These are phyloP conservation scores for Eleginops maclovinus DNA, from an alignment of 2,113 vertebrate genomes.

Conservation along the genomic window DNA sequence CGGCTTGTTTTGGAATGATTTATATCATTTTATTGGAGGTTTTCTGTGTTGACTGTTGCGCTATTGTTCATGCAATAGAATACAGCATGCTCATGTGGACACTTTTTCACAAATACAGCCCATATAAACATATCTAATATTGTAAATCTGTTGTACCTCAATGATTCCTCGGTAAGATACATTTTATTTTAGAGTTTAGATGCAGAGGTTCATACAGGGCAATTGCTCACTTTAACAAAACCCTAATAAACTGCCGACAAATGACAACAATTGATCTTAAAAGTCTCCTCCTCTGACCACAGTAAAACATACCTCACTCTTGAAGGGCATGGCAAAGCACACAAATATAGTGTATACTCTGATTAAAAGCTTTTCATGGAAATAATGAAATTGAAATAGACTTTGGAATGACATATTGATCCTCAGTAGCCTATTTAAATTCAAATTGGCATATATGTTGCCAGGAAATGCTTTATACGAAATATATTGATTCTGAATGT, in stretches of 20 bases:
- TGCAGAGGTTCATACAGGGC: not conserved
- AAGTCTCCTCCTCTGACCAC: not conserved
- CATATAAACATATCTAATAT: not conserved
- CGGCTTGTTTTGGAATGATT: not conserved
- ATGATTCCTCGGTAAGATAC: not conserved
- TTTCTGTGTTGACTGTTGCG: not conserved
- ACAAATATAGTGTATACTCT: slow-evolving; percentile 22
- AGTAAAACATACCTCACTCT: slow-evolving; percentile 8
- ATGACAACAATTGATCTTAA: not conserved
- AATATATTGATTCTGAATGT: slow-evolving; percentile 25
- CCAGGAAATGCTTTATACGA: slow-evolving; percentile 39
- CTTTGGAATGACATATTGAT: slow-evolving; percentile 40
- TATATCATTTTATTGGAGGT: not conserved
- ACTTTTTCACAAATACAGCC: not conserved
- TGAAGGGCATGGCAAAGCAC: slow-evolving; percentile 20
- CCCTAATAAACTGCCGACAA: not conserved
- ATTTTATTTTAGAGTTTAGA: not conserved
- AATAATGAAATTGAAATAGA: slow-evolving; percentile 44
- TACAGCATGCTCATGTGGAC: not conserved
- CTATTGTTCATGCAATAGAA: not conserved
- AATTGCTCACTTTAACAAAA: not conserved
- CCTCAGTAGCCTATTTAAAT: slow-evolving; percentile 38
- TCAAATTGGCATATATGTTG: slow-evolving; percentile 1
- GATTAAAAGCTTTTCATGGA: slow-evolving; percentile 49
- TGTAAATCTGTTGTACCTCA: not conserved